Percentiles rank a stretch among this genome's conserved stretches.
phyloP scores from a whole-genome alignment of 2,113 vertebrate species.

The Budorcas taxicolor region DNA sequence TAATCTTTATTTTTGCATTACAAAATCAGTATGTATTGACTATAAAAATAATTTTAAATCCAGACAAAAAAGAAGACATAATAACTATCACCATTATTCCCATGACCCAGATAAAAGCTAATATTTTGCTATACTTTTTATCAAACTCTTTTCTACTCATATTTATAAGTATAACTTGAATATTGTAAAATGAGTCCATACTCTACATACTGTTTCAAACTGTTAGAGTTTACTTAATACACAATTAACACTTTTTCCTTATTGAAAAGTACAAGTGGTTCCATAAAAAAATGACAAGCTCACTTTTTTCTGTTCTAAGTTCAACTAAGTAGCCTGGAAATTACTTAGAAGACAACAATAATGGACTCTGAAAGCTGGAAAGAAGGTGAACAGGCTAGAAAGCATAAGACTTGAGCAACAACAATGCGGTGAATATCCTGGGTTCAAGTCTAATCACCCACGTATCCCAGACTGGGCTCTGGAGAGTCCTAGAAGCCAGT shows the following conservation, averaged over 20 bases:
- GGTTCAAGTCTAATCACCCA: background rate
- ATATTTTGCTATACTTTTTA: background rate
- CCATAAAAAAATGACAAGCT: background rate
- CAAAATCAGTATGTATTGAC: background rate
- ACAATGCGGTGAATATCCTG: background rate
- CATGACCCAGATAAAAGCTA: background rate
- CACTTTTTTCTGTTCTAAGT: background rate
- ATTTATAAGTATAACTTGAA: background rate
- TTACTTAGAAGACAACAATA: background rate
- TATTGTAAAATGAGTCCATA: background rate
- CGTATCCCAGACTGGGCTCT: background rate
- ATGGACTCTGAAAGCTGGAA: background rate
- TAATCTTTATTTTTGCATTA: background rate
- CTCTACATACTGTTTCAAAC: background rate
- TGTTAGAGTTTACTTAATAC: background rate
- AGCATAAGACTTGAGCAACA: background rate
- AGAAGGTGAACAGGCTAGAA: too few relatives aligned
- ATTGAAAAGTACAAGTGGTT: background rate
- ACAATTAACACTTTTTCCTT: background rate
- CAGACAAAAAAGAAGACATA: background rate
- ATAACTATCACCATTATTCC: background rate
- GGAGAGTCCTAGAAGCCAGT: background rate
- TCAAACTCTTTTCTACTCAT: background rate
- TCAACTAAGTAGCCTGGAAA: background rate
- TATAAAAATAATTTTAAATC: slow-evolving; percentile 13